A percentile compares a stretch with the other conserved stretches of the same genome.
Conservation (phyloP, 2,797 vertebrate genomes). For the Peromyscus nudipes region DNA sequence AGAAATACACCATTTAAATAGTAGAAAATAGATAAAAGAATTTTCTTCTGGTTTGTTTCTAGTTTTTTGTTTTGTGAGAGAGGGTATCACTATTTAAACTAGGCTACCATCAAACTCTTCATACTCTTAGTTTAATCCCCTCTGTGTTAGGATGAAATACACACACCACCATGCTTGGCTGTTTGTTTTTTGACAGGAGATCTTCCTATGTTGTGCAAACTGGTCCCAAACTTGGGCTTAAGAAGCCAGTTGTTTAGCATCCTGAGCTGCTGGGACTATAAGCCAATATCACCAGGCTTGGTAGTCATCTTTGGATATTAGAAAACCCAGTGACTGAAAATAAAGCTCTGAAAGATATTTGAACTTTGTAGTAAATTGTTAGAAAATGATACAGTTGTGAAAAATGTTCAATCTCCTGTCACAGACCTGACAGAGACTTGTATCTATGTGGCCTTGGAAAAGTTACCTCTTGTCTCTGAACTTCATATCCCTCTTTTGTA, state of each 20-base stretch:
- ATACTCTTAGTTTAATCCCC: neutral
- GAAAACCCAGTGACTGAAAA: neutral
- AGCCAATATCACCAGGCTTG: no score
- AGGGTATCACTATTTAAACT: neutral
- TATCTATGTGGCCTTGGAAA: neutral
- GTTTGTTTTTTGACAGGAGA: neutral
- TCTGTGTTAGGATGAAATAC: neutral
- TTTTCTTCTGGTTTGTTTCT: neutral
- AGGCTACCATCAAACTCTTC: neutral
- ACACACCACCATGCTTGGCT: neutral
- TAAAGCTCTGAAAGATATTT: neutral
- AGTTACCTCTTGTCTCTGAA: neutral
- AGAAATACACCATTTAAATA: neutral
- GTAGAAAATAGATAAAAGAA: neutral
- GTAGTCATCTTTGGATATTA: neutral
- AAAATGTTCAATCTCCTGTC: neutral
- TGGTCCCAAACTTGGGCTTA: neutral
- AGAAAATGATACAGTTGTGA: neutral
- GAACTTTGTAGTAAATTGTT: neutral
- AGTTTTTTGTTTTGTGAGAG: neutral
- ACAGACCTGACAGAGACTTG: neutral
- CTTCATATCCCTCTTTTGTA: neutral
- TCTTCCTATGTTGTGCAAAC: accelerated
- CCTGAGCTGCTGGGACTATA: accelerated
- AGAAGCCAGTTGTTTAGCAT: no score